These are phyloP conservation scores for Callochromis pleurospilus DNA, from an alignment of 2,113 vertebrate genomes.

Conservation along the genomic window DNA sequence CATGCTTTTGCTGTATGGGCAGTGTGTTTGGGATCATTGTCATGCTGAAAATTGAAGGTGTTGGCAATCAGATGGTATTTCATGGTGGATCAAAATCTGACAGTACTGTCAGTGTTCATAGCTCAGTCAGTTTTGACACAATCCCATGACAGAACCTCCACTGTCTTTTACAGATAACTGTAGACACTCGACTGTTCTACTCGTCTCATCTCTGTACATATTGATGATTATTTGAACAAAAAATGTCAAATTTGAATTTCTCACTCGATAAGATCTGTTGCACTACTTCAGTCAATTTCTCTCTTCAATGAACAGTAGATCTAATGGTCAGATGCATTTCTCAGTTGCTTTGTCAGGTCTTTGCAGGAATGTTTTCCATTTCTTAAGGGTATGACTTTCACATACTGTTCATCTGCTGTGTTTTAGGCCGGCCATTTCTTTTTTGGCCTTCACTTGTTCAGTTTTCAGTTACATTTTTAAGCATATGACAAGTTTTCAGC, in stretches of 20 bases:
- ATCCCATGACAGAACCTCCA: fast-evolving
- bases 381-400: background rate
- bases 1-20: background rate
- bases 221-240: background rate
- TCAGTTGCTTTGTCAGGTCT: background rate
- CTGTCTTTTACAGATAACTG: background rate
- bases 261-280: background rate
- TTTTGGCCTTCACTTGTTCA: background rate
- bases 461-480: background rate
- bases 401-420: background rate
- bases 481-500: background rate
- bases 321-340: background rate
- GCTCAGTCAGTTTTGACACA: background rate
- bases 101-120: background rate
- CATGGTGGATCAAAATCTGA: background rate
- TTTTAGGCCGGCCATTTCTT: background rate
- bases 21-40: background rate
- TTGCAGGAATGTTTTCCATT: background rate
- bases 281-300: background rate
- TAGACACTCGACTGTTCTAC: background rate
- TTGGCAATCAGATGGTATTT: background rate
- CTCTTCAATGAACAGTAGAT: background rate
- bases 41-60: background rate
- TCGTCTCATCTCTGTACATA: background rate
- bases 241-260: background rate